phyloP scores from a whole-genome alignment of 2,113 vertebrate species.

The Beaufortia kweichowensis region DNA sequence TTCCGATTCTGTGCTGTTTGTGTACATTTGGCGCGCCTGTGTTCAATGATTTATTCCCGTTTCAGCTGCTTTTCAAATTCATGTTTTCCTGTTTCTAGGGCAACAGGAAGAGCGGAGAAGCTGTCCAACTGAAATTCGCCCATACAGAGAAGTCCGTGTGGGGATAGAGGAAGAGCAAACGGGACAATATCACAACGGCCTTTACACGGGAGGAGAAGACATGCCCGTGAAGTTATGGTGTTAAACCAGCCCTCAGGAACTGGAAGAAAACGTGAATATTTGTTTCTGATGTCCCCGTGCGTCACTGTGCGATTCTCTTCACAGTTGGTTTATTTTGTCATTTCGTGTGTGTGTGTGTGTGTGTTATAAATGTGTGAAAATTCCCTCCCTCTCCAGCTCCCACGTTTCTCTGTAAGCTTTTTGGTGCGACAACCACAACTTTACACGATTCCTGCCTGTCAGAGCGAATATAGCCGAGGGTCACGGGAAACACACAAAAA shows the following conservation, averaged over 20 bases:
- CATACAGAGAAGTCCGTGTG: constrained; percentile 85
- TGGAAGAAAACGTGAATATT: not conserved
- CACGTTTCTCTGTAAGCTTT: constrained; percentile 15
- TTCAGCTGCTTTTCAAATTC: constrained; percentile 50
- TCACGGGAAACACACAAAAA: constrained; percentile 15
- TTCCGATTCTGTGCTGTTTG: constrained; percentile 35
- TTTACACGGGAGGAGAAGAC: too few relatives aligned
- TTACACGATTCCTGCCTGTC: constrained; percentile 22
- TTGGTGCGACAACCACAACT: not conserved
- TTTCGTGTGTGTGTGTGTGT: not conserved
- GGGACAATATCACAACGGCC: constrained; percentile 33
- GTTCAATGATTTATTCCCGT: constrained; percentile 30
- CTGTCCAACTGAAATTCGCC: constrained; percentile 89
- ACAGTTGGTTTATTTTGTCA: not conserved
- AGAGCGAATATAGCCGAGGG: constrained; percentile 28
- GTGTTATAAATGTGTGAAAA: not conserved
- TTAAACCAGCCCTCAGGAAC: constrained; percentile 26
- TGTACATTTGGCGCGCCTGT: constrained; percentile 25
- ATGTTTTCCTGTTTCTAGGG: constrained; percentile 77
- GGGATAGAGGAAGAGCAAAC: constrained; percentile 64
- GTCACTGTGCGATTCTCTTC: not conserved
- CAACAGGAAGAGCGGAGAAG: constrained; percentile 88
- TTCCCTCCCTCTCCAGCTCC: not conserved
- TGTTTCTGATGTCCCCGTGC: not conserved
- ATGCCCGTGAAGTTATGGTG: not conserved